Evolutionary conservation across 2,113 vertebrate genomes (phyloP), one percentile per base, ranked within the genome.

Genomic region (Tupaia tana): DNA sequence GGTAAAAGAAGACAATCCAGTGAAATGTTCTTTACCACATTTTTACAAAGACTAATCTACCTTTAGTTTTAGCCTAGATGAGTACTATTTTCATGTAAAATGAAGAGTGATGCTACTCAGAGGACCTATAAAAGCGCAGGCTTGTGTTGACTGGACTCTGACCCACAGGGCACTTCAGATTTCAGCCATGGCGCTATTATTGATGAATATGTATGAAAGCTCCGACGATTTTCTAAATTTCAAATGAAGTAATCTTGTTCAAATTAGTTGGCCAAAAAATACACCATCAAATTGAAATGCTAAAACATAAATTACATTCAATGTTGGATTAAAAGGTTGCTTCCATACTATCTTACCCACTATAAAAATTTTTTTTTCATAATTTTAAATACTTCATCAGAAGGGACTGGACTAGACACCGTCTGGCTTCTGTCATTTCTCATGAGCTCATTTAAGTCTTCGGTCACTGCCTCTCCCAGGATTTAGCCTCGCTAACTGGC

Each of bases 151-250:
- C 59, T 70, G 3, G 7, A 82, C 3, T 29, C n/a, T 77, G 88
- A 80, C 86, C 52, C 86, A 18, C 71, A 80, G 91, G 43, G 43
- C 43, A 93, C 31, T 82, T 88, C 74, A 80, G 34, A 89, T 81
- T 94, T 91, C 88, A 95, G 73, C 89, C 88, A 91, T 54, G 59
- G 83, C 9, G 81, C 83, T 89, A 90, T 58, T 58, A 89, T 5
- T 43, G 43, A 43, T 43, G 43, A 79, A 27, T 63, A 82, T 31
- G 27, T 52, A 70, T 81, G 69, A 73, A 91, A 77, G 91, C 14
- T 10, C 3, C 89, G 2, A 43, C 18, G 13, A 27, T 54, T 79
- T 92, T 83, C 77, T 84, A 83, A 77, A 83, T 84, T 71, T 86
- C 87, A 90, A 93, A 85, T 56, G 58, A 90, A 29, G 25, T 24